These are phyloP conservation scores for Furnarius figulus DNA, from an alignment of 2,113 vertebrate genomes.

Conservation along the genomic window DNA sequence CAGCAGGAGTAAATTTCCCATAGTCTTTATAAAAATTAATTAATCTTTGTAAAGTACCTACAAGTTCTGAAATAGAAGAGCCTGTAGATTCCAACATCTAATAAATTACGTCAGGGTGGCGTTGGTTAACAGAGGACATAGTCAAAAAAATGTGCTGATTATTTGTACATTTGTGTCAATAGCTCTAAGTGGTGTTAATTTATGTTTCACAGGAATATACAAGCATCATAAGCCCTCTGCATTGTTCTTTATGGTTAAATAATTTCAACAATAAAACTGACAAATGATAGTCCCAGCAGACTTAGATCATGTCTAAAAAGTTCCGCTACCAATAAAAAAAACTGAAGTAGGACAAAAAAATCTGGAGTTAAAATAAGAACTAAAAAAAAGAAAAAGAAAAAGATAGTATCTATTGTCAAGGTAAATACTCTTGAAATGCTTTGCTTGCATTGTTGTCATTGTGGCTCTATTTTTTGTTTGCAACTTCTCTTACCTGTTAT, in stretches of 20 bases:
- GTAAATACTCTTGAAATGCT: background rate
- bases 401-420: background rate
- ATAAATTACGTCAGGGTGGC: background rate
- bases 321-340: background rate
- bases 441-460: background rate
- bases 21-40: conserved; percentile 18
- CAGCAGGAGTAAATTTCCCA: background rate
- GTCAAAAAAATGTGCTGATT: background rate
- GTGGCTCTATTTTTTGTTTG: background rate
- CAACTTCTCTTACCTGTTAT: background rate
- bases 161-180: background rate
- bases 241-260: background rate
- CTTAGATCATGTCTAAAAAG: background rate
- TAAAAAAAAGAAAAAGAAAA: background rate
- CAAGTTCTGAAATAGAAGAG: background rate
- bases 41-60: background rate
- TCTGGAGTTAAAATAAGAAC: background rate
- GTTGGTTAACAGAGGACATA: background rate
- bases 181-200: background rate
- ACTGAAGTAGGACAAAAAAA: background rate
- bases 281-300: background rate
- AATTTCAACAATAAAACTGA: background rate
- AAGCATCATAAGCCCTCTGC: background rate
- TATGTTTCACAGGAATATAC: background rate
- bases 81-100: background rate